Percentiles rank a stretch among this genome's conserved stretches.
These are phyloP conservation scores for Pleuronectes platessa DNA, from an alignment of 2,113 vertebrate genomes.

Conservation along the genomic window DNA sequence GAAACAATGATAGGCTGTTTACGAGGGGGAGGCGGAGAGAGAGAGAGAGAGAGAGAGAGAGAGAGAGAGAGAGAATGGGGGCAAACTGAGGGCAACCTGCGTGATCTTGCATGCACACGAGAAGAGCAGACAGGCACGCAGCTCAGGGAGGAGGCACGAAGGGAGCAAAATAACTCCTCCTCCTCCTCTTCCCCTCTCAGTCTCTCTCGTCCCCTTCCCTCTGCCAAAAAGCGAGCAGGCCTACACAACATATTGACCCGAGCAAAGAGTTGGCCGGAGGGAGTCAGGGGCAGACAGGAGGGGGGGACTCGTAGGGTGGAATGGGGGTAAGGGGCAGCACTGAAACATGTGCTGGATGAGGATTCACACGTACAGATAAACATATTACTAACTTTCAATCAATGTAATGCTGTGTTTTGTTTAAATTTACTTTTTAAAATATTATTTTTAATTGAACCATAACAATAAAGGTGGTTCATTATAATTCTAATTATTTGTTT, in stretches of 20 bases:
- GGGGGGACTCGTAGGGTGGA: background rate
- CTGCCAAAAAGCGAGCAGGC: slow-evolving; percentile 36
- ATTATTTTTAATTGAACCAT: no score
- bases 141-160: slow-evolving; percentile 64
- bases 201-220: background rate
- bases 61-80: slow-evolving; percentile 39
- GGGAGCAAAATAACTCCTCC: slow-evolving; percentile 59
- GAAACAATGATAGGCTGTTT: slow-evolving; percentile 42
- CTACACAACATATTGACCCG: slow-evolving; percentile 38
- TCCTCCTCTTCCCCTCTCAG: slow-evolving; percentile 12
- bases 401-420: no score
- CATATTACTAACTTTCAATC: no score
- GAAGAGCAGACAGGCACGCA: slow-evolving; percentile 68
- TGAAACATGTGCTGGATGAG: background rate
- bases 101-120: slow-evolving; percentile 62
- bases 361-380: background rate
- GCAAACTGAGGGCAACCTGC: slow-evolving; percentile 72
- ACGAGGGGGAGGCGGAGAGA: slow-evolving; percentile 27
- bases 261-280: background rate
- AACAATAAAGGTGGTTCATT: no score
- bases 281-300: background rate
- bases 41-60: slow-evolving; percentile 10
- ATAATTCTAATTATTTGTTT: no score
- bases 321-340: background rate
- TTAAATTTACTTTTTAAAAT: no score